Evolutionary conservation across 2,888 invertebrate genomes (phyloP), one percentile per base, ranked within the genome.

Genomic region (Drosophila silvestris): DNA sequence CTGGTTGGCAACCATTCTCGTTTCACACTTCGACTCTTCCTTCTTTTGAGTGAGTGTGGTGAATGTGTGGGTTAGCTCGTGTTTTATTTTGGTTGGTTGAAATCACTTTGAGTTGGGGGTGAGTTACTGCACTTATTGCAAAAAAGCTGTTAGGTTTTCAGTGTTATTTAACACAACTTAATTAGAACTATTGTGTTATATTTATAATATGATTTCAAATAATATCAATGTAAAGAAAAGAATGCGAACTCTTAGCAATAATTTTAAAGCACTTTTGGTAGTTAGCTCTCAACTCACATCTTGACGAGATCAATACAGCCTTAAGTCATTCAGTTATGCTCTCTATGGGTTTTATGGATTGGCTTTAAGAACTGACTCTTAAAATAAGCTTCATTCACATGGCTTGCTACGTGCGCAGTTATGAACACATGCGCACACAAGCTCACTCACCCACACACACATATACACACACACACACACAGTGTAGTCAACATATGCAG

Each of bases 1-100:
- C 82, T 82, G 79, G 82, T 82, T 79, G 84, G 78, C 61, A 51
- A 35, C 14, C 16, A 26, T 30, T 10, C 26, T 35, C 39, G 41
- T 7, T 14, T 22, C 30, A 26, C 19, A 22, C 33, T 30, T 28
- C 37, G 32, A n/a, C 28, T 30, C 26, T 26, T 5, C 7, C 10
- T 12, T 7, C 6, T 37, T 28, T 12, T 47, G 28, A 41, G n/a
- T 56, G 37, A 51, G 64, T 58, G 26, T 58, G 58, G 19, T 39
- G 9, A 5, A 9, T 41, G n/a, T n/a, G 30, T 61, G 58, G n/a
- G 28, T 28, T 41, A 35, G 50, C 19, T 22, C 53, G 50, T 53
- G 44, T 35, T 44, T 26, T 57, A 39, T 32, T 32, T 35, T 79
- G 66, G 77, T 63, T 77, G 57, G 60, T 47, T 64, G 22, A 28